Percentiles rank a stretch among this genome's conserved stretches.
phyloP scores from a whole-genome alignment of 2,797 vertebrate species.

The Melanotaenia trifasciata region DNA sequence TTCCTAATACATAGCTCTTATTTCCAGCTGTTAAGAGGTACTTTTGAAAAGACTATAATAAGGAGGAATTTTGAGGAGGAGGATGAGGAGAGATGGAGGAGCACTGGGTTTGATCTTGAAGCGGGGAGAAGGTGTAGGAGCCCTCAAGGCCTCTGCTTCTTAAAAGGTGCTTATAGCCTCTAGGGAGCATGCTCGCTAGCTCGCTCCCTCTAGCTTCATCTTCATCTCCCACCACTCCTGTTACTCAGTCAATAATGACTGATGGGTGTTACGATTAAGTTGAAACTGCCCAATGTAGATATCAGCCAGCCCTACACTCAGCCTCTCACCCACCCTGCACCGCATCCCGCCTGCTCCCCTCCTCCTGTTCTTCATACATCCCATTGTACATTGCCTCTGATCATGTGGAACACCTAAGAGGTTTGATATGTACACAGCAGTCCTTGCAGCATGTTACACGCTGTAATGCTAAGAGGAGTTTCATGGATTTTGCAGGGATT shows the following conservation, averaged over 20 bases:
- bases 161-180: constrained; percentile 72
- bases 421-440: constrained; percentile 22
- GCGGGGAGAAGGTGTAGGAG: constrained; percentile 52
- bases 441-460: constrained; percentile 29
- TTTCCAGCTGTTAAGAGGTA: constrained; percentile 58
- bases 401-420: constrained; percentile 35
- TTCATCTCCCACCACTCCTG: constrained; percentile 28
- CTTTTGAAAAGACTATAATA: constrained; percentile 51
- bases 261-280: constrained; percentile 63
- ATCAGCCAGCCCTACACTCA: constrained; percentile 5
- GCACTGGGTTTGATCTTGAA: constrained; percentile 72
- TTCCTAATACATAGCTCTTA: constrained; percentile 31
- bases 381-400: constrained; percentile 31
- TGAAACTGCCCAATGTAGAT: constrained; percentile 70
- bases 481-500: constrained; percentile 40
- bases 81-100: constrained; percentile 42
- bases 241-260: constrained; percentile 75
- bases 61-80: constrained; percentile 50
- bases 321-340: neutral
- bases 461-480: constrained; percentile 46
- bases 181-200: constrained; percentile 53
- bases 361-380: constrained; percentile 16
- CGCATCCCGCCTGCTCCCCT: neutral
- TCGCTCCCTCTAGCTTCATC: constrained; percentile 41
- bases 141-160: constrained; percentile 52